A percentile compares a stretch with the other conserved stretches of the same genome.
phyloP scores from a whole-genome alignment of 2,797 vertebrate genomes.

The Coilia nasus region DNA sequence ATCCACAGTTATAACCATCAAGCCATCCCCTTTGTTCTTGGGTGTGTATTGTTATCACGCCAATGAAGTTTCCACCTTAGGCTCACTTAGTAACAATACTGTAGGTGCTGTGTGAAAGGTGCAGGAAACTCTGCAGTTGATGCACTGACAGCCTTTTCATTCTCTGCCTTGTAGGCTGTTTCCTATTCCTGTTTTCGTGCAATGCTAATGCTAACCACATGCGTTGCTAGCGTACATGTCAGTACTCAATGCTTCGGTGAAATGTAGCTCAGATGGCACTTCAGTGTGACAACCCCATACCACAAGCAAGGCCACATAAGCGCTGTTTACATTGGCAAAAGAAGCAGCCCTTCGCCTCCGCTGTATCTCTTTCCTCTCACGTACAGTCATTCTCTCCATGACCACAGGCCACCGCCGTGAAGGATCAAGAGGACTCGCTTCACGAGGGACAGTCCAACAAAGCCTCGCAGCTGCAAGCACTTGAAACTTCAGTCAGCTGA shows the following conservation, averaged over 20 bases:
- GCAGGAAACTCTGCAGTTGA: neutral
- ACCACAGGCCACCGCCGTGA: neutral
- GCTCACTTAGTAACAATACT: neutral
- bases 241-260: slow-evolving; percentile 15
- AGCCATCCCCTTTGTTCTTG: neutral
- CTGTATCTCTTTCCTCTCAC: slow-evolving; percentile 7
- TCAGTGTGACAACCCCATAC: slow-evolving; percentile 17
- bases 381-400: slow-evolving; percentile 1
- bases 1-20: neutral
- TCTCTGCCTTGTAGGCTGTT: neutral
- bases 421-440: slow-evolving; percentile 3
- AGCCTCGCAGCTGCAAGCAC: slow-evolving; percentile 11
- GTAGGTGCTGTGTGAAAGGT: neutral
- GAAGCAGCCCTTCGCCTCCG: neutral
- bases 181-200: neutral
- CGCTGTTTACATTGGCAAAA: slow-evolving; percentile 21
- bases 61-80: neutral
- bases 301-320: slow-evolving; percentile 22
- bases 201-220: slow-evolving; percentile 7
- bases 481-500: slow-evolving; percentile 22
- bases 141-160: neutral
- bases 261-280: slow-evolving; percentile 21
- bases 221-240: neutral
- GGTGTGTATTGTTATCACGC: neutral
- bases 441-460: slow-evolving; percentile 13